Evolutionary conservation across 2,113 vertebrate species (phyloP).

Genomic region (Malurus cyaneus): DNA sequence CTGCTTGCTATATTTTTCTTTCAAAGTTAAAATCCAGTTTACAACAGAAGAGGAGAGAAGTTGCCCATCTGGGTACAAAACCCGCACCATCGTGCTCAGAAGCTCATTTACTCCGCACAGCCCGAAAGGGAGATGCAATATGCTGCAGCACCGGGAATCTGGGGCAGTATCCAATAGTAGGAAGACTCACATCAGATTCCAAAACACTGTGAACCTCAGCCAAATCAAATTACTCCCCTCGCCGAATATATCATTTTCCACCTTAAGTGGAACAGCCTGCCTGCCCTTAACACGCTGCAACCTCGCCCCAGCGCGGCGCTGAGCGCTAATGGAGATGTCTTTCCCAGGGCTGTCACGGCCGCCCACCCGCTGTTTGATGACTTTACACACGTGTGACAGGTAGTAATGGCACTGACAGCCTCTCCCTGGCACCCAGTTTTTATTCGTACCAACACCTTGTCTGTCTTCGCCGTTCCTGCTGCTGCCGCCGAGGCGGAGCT

Average conservation of each 20-base stretch:
- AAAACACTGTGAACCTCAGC: background rate
- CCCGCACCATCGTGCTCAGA: background rate
- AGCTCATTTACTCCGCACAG: background rate
- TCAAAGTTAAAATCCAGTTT: background rate
- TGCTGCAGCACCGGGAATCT: conserved; percentile 15
- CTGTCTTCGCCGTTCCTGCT: background rate
- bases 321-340: conserved; percentile 52
- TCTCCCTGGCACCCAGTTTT: conserved; percentile 51
- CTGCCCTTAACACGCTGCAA: background rate
- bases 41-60: conserved; percentile 10
- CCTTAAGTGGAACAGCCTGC: conserved; percentile 16
- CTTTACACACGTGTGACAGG: conserved; percentile 68
- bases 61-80: conserved; percentile 29
- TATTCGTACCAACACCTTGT: conserved; percentile 23
- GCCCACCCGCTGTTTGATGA: conserved; percentile 63
- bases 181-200: conserved; percentile 22
- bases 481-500: background rate
- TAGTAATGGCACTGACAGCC: conserved; percentile 64
- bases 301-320: background rate
- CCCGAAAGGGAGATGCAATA: background rate
- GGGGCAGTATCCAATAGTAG: conserved; percentile 7
- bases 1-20: background rate
- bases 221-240: conserved; percentile 21
- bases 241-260: conserved; percentile 7
- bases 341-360: conserved; percentile 51